Conservation (phyloP, 1,140 invertebrate species). For the Archivesica marissinica region DNA sequence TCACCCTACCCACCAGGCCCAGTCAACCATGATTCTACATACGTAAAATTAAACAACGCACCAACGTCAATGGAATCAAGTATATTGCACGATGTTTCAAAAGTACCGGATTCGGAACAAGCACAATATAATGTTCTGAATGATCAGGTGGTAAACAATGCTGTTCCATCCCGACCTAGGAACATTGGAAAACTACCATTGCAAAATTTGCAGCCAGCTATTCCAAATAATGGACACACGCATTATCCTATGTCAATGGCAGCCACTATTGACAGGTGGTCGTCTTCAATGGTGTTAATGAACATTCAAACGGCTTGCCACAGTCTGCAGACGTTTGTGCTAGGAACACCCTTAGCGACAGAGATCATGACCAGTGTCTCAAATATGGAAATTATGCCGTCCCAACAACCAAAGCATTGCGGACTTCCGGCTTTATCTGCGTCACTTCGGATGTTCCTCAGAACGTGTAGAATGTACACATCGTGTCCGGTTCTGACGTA, state of each 20-base stretch:
- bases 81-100: too few relatives aligned
- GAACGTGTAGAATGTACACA: background rate
- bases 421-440: background rate
- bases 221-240: background rate
- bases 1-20: too few relatives aligned
- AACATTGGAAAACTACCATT: background rate
- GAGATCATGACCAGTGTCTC: background rate
- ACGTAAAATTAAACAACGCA: too few relatives aligned
- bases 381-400: background rate
- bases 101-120: too few relatives aligned
- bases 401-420: background rate
- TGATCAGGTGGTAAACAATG: too few relatives aligned
- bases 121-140: too few relatives aligned
- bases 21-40: too few relatives aligned
- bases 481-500: background rate
- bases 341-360: background rate
- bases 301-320: background rate
- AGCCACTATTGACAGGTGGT: too few relatives aligned
- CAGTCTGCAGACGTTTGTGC: background rate
- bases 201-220: background rate
- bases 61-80: too few relatives aligned
- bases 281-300: background rate
- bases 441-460: background rate
- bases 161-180: too few relatives aligned
- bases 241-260: background rate